Percentiles rank a stretch among this genome's conserved stretches.
Conservation (phyloP, 2,888 invertebrate species). For the Philereme transversata region DNA sequence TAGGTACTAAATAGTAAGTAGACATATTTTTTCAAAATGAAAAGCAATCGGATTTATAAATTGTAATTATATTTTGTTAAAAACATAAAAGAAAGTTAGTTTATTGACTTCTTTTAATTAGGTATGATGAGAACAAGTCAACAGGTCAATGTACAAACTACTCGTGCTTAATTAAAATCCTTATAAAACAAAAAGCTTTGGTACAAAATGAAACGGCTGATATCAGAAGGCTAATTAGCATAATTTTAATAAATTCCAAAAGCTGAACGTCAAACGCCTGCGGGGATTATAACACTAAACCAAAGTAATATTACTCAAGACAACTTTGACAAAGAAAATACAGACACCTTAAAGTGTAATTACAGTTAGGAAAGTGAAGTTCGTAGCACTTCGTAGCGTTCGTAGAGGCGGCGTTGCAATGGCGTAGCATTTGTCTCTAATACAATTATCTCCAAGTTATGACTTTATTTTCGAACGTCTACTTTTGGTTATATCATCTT, state of each 20-base stretch:
- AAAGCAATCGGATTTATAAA: no score
- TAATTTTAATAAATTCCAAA: constrained; percentile 44
- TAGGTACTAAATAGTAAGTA: no score
- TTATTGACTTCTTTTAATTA: no score
- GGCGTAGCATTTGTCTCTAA: constrained; percentile 53
- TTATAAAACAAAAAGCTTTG: constrained; percentile 15
- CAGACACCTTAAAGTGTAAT: constrained; percentile 53
- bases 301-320: constrained; percentile 51
- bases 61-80: no score
- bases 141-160: constrained; percentile 5
- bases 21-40: no score
- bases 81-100: no score
- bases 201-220: constrained; percentile 32
- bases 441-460: constrained; percentile 53
- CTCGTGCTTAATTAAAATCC: constrained; percentile 12
- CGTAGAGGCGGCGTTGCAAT: constrained; percentile 32
- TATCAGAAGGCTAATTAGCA: constrained; percentile 37
- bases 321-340: constrained; percentile 46
- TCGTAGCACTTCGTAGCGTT: constrained; percentile 48
- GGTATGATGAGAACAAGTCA: neutral
- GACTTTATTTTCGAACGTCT: constrained; percentile 50
- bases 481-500: constrained; percentile 36
- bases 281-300: constrained; percentile 43
- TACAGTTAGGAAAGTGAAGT: constrained; percentile 58
- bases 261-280: constrained; percentile 44